Conservation (phyloP, 1,140 invertebrate species). For the Pachypsylla venusta region DNA sequence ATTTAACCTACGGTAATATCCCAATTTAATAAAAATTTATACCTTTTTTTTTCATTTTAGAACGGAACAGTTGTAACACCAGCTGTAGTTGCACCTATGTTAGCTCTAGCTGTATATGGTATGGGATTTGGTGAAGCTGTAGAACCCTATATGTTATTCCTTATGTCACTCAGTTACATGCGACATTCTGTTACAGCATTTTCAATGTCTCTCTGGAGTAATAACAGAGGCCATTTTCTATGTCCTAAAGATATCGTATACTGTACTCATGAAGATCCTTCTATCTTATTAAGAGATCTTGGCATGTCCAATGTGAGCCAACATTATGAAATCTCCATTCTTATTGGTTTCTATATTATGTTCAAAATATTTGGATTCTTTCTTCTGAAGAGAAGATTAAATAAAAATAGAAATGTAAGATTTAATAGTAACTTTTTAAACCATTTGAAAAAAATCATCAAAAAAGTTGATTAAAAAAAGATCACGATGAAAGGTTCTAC, state of each 20-base stretch:
- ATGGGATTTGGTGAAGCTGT: conserved; percentile 30
- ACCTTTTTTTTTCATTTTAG: conserved; percentile 22
- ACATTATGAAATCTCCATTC: conserved; percentile 30
- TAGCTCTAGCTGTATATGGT: conserved; percentile 31
- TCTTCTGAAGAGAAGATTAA: conserved; percentile 32
- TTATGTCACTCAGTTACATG: conserved; percentile 40
- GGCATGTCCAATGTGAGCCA: conserved; percentile 30
- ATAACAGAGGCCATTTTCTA: conserved; percentile 28
- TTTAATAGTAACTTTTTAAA: too few relatives aligned
- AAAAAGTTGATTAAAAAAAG: too few relatives aligned
- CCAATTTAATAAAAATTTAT: conserved; percentile 2
- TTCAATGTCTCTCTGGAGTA: conserved; percentile 37
- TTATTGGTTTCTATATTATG: conserved; percentile 32
- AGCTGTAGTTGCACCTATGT: conserved; percentile 28
- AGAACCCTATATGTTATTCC: conserved; percentile 37
- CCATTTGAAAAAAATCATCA: too few relatives aligned
- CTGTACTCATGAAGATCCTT: conserved; percentile 25
- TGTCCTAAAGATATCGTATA: conserved; percentile 20
- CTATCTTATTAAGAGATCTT: conserved; percentile 32
- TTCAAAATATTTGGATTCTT: conserved; percentile 33
- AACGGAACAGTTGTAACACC: conserved; percentile 32
- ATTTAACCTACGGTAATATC: too few relatives aligned
- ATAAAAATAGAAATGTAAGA: too few relatives aligned
- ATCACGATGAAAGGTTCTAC: too few relatives aligned
- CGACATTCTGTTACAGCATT: conserved; percentile 39